These are phyloP conservation scores for Meghimatium bilineatum DNA, from an alignment of 2,888 invertebrate species.

Conservation along the genomic window DNA sequence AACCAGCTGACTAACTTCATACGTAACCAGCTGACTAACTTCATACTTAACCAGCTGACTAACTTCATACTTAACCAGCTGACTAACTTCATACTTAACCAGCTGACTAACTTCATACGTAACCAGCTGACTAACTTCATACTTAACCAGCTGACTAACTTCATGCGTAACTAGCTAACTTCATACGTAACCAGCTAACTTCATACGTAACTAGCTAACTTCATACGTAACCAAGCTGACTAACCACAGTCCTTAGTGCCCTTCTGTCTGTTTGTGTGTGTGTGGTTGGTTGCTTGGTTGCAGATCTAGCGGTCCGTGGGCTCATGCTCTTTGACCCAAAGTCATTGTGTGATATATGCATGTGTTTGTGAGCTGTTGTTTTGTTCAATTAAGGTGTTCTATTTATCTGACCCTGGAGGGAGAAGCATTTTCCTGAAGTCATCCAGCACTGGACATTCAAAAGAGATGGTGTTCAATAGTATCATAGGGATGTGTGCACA, in stretches of 20 bases:
- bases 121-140: background rate
- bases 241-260: background rate
- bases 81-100: conserved; percentile 2
- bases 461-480: too few relatives aligned
- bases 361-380: too few relatives aligned
- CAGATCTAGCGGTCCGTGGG: too few relatives aligned
- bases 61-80: too few relatives aligned
- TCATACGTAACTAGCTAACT: background rate
- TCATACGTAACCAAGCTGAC: background rate
- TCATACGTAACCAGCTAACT: background rate
- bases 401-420: too few relatives aligned
- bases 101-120: background rate
- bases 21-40: background rate
- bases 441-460: too few relatives aligned
- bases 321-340: too few relatives aligned
- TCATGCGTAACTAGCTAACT: background rate
- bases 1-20: background rate
- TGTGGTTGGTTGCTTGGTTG: too few relatives aligned
- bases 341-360: too few relatives aligned
- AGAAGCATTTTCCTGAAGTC: too few relatives aligned
- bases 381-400: too few relatives aligned
- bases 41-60: background rate
- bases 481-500: too few relatives aligned
- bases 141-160: background rate
- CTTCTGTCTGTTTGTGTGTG: background rate